These are phyloP conservation scores for Nannobrachium achirus DNA, from an alignment of 2,113 vertebrate species.

Conservation along the genomic window DNA sequence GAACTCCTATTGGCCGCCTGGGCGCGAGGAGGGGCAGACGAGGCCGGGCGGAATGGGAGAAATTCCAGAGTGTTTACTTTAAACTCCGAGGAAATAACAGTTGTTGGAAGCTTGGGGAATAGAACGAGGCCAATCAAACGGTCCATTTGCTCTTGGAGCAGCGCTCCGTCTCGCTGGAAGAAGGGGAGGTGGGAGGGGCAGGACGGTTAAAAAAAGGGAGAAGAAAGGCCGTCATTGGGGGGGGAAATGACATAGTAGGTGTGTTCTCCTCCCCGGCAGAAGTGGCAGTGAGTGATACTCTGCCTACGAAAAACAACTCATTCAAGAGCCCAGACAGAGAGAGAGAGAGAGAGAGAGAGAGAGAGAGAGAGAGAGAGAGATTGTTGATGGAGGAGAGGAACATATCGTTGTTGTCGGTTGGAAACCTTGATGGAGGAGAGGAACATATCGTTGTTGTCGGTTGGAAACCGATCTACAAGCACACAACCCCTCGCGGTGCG, in stretches of 20 bases:
- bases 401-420: too few species aligned
- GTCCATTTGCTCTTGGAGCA: slow-evolving; percentile 59
- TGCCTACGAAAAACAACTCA: slow-evolving; percentile 49
- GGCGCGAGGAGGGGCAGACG: slow-evolving; percentile 42
- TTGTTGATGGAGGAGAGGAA: too few species aligned
- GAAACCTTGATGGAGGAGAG: too few species aligned
- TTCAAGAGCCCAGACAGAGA: slow-evolving; percentile 47
- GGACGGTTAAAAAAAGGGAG: slow-evolving; percentile 1
- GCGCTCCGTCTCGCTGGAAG: slow-evolving; percentile 27
- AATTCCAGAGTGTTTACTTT: slow-evolving; percentile 13
- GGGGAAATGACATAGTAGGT: not conserved
- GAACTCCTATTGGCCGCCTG: slow-evolving; percentile 17
- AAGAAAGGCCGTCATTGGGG: slow-evolving; percentile 9
- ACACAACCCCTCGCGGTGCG: too few species aligned
- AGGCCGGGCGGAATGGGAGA: slow-evolving; percentile 20
- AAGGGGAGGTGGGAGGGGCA: not conserved
- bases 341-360: slow-evolving; percentile 10
- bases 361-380: not conserved
- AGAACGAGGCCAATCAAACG: slow-evolving; percentile 63
- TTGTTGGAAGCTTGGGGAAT: slow-evolving; percentile 29
- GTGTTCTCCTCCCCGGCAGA: slow-evolving; percentile 9
- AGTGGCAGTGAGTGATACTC: slow-evolving; percentile 34
- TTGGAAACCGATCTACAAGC: too few species aligned
- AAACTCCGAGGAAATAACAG: slow-evolving; percentile 44
- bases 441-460: too few species aligned